Percentiles rank a stretch among this genome's conserved stretches.
Conservation (phyloP, 2,888 invertebrate species). For the Noctua comes region DNA sequence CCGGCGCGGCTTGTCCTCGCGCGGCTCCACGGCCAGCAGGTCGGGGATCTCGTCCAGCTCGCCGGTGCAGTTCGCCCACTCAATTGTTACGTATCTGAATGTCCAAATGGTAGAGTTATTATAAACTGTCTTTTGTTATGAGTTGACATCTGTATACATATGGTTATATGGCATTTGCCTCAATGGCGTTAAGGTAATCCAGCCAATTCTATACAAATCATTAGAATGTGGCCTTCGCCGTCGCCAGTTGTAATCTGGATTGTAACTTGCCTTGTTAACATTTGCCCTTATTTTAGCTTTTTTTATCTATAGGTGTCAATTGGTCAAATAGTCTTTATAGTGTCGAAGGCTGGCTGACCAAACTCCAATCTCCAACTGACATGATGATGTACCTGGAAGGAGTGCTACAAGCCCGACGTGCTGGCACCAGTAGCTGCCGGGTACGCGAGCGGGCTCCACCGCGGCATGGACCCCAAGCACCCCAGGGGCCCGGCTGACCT, state of each 20-base stretch:
- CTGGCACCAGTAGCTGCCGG: constrained; percentile 81
- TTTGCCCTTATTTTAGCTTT: too few relatives aligned
- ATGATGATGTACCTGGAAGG: constrained; percentile 77
- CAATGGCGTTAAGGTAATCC: background rate
- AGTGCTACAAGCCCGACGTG: constrained; percentile 77
- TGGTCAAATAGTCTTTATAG: background rate
- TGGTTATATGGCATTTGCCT: background rate
- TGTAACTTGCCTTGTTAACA: background rate
- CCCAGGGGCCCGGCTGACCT: constrained; percentile 84
- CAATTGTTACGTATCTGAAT: constrained; percentile 84
- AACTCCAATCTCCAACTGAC: constrained; percentile 9
- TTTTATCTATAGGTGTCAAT: background rate
- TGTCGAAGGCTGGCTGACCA: constrained; percentile 2
- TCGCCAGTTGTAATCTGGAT: background rate
- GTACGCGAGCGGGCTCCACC: constrained; percentile 85
- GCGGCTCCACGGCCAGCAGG: constrained; percentile 79
- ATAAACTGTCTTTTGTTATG: background rate
- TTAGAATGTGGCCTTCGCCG: background rate
- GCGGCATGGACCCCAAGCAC: constrained; percentile 85
- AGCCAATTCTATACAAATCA: background rate
- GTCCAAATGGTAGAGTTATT: background rate
- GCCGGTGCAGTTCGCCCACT: constrained; percentile 87
- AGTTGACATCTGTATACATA: background rate
- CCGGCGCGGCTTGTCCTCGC: constrained; percentile 78
- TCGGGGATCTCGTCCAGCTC: constrained; percentile 81